phyloP scores from a whole-genome alignment of 2,113 vertebrate species.

The Echinops telfairi region DNA sequence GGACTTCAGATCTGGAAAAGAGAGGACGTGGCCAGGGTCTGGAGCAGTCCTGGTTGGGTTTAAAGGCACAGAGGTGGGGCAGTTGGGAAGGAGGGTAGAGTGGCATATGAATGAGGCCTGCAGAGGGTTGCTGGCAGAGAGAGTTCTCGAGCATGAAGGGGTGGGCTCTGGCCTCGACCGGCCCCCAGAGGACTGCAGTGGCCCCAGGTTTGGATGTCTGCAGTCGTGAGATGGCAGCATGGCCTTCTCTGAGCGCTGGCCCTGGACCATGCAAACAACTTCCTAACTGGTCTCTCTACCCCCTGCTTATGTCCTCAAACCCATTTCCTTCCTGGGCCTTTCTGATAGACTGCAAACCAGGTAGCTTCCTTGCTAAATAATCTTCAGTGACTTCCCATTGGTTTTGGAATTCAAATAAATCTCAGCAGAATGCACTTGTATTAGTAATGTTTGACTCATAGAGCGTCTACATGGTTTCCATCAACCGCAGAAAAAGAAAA shows the following conservation, averaged over 20 bases:
- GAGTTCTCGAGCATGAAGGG: too few relatives aligned
- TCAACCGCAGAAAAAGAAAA: background rate
- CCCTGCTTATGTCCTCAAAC: background rate
- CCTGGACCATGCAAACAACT: background rate
- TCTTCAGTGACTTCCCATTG: background rate
- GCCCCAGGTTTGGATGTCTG: background rate
- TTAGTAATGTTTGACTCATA: slow-evolving; percentile 46
- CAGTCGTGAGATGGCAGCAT: fast-evolving
- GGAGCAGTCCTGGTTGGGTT: background rate
- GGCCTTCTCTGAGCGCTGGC: background rate
- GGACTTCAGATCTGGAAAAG: background rate
- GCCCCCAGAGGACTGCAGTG: background rate
- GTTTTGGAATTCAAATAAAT: slow-evolving; percentile 40
- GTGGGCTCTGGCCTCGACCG: background rate
- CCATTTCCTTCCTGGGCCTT: slow-evolving; percentile 10
- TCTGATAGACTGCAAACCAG: slow-evolving; percentile 20
- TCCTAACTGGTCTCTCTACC: background rate
- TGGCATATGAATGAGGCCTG: background rate
- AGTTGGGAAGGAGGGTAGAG: background rate
- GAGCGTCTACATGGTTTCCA: background rate
- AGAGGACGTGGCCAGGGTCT: background rate
- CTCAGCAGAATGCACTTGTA: background rate
- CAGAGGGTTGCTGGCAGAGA: background rate
- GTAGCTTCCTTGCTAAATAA: slow-evolving; percentile 29
- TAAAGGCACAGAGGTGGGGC: background rate